Base-by-base conservation (phyloP, 2,797 vertebrate genomes). In the Danio choprae region DNA sequence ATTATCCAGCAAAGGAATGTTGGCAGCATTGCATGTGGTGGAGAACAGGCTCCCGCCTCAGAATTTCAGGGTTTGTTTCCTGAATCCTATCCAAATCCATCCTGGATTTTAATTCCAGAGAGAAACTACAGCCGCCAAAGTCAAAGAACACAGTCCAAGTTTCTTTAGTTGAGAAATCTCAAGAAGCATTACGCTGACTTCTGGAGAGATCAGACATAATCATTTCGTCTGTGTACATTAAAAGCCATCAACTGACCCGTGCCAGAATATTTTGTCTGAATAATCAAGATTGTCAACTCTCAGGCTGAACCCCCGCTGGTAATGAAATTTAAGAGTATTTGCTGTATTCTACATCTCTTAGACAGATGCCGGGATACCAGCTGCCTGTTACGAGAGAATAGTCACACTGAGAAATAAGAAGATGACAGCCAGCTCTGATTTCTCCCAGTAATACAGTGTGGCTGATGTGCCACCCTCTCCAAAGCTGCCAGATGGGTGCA, bases 1-100 rank as follows among this genome's bases (percentile, higher is more conserved):
- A 87, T 84, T 86, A 84, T 87, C 78, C 84, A 87, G 29, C 79
- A 60, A 82, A 86, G 81, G 80, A 90, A 89, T 87, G 50, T 84
- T 88, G 87, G 85, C 85, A 84, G 62, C 74, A 69, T 67, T 78
- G 38, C 13, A 43, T 51, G 77, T 76, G 73, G 84, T 80, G 82
- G 73, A 80, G 77, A 77, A 60, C n/a, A 64, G 69, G 81, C 79
- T 56, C 71, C 43, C 67, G 70, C 67, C 64, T 50, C 46, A 77
- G 53, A 83, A 76, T 82, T 81, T 81, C 67, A 72, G 73, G 20
- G 81, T 80, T 85, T 83, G 80, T 80, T 83, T 84, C 70, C 82
- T 83, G 62, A 84, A 80, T 48, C 46, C 11, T 58, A 50, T 85
- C 79, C 82, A 85, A 82, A 69, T 60, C 79, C 55, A 74, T 74